Evolutionary conservation across 2,113 vertebrate species (phyloP).

Genomic region (Verasper variegatus): DNA sequence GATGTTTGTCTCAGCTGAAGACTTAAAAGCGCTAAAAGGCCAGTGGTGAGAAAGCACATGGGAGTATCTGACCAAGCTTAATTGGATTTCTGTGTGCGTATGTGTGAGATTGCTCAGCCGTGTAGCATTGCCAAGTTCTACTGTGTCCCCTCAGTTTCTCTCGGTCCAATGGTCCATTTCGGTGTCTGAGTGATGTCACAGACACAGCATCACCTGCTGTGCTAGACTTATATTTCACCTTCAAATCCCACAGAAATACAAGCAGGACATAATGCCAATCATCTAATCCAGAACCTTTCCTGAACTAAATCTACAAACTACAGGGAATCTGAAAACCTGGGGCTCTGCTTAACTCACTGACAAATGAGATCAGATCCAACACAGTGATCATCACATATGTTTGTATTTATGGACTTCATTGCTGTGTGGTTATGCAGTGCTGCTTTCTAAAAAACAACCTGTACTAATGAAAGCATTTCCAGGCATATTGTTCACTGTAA

Average conservation of each 20-base stretch:
- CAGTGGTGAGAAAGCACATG: constrained; percentile 26
- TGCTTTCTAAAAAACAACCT: background rate
- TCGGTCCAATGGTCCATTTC: constrained; percentile 40
- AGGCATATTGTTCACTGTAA: background rate
- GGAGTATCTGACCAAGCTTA: constrained; percentile 30
- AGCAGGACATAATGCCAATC: background rate
- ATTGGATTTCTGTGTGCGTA: constrained; percentile 38
- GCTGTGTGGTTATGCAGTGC: no score
- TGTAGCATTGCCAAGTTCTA: background rate
- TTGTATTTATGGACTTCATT: no score
- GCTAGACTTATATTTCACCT: constrained; percentile 9
- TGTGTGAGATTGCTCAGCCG: constrained; percentile 19
- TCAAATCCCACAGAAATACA: constrained; percentile 7
- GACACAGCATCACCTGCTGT: background rate
- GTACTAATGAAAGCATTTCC: background rate
- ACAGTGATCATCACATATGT: no score
- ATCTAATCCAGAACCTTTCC: background rate
- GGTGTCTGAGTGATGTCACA: constrained; percentile 48
- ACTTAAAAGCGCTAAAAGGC: constrained; percentile 37
- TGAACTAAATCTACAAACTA: background rate
- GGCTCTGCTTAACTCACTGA: no score
- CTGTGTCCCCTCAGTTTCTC: constrained; percentile 16
- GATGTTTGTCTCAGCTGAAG: constrained; percentile 5
- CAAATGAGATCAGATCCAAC: no score
- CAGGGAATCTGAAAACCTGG: background rate